These are phyloP conservation scores for Cisticola juncidis DNA, from an alignment of 2,113 vertebrate species.

Conservation along the genomic window DNA sequence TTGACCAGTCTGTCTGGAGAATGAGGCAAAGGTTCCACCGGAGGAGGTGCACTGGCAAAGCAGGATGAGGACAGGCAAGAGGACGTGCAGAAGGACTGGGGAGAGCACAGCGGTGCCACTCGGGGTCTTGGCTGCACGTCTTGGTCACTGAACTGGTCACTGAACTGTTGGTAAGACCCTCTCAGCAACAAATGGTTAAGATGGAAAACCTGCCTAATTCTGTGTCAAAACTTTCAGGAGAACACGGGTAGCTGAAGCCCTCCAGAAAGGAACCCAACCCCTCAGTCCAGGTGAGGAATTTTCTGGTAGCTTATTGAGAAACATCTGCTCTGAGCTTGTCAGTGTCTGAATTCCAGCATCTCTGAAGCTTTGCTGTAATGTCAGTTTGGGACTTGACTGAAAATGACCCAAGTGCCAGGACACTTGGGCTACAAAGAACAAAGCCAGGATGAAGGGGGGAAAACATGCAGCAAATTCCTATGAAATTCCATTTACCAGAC, in stretches of 20 bases:
- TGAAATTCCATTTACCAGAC: constrained; percentile 46
- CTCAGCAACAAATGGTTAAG: not conserved
- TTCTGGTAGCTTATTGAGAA: not conserved
- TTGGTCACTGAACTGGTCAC: not conserved
- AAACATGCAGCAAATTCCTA: constrained; percentile 62
- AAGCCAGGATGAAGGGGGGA: constrained; percentile 32
- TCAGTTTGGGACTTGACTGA: constrained; percentile 32
- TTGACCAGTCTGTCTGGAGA: not conserved
- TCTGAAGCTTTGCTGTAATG: constrained; percentile 1
- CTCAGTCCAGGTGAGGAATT: not conserved
- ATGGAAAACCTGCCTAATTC: constrained; percentile 5
- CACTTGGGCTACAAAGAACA: constrained; percentile 23
- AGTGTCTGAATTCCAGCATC: constrained; percentile 10
- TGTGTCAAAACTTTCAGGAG: not conserved
- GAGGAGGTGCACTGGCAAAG: constrained; percentile 11
- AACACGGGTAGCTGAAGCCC: not conserved
- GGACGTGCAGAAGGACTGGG: not conserved
- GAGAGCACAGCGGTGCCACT: not conserved
- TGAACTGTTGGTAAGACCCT: not conserved
- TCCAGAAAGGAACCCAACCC: not conserved
- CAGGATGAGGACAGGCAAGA: not conserved
- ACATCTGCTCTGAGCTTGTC: not conserved
- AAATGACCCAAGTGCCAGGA: constrained; percentile 2
- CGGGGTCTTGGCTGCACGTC: not conserved
- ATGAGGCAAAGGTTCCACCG: not conserved